Conservation (phyloP, 1,140 invertebrate species). For the Nylanderia fulva region DNA sequence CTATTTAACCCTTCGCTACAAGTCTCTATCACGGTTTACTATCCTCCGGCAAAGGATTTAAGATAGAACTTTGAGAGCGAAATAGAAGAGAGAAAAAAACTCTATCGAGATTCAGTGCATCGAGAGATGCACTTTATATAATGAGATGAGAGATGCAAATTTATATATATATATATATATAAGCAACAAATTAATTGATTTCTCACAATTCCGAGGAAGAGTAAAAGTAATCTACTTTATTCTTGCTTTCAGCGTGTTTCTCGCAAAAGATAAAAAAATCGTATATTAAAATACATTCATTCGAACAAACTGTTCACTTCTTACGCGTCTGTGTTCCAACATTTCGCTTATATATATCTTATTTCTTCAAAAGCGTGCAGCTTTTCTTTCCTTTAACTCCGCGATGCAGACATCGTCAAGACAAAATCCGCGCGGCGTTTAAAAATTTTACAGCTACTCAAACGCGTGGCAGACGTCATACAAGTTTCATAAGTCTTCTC, state of each 20-base stretch:
- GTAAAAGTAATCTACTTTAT: not conserved
- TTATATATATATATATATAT: too few relatives aligned
- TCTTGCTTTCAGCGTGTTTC: not conserved
- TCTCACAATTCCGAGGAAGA: not conserved
- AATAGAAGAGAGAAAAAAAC: not conserved
- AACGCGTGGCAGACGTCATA: slow-evolving; percentile 43
- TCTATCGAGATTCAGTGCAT: not conserved
- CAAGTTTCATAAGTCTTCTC: slow-evolving; percentile 23
- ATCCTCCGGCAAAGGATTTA: slow-evolving; percentile 39
- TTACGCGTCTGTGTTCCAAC: not conserved
- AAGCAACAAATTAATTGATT: not conserved
- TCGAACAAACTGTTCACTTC: not conserved
- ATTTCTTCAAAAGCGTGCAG: not conserved
- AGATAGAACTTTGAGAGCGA: not conserved
- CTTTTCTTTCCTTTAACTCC: slow-evolving; percentile 3
- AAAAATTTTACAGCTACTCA: slow-evolving; percentile 40
- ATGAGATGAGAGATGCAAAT: too few relatives aligned
- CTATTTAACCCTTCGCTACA: slow-evolving; percentile 65
- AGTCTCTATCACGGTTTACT: slow-evolving; percentile 50
- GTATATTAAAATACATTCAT: not conserved
- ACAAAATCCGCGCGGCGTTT: slow-evolving; percentile 12
- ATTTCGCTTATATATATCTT: not conserved
- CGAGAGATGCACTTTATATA: slow-evolving; percentile 6
- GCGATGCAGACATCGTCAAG: not conserved
- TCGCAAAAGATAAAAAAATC: too few relatives aligned